These are phyloP conservation scores for Sparus aurata DNA, from an alignment of 2,797 vertebrate genomes.

Conservation along the genomic window DNA sequence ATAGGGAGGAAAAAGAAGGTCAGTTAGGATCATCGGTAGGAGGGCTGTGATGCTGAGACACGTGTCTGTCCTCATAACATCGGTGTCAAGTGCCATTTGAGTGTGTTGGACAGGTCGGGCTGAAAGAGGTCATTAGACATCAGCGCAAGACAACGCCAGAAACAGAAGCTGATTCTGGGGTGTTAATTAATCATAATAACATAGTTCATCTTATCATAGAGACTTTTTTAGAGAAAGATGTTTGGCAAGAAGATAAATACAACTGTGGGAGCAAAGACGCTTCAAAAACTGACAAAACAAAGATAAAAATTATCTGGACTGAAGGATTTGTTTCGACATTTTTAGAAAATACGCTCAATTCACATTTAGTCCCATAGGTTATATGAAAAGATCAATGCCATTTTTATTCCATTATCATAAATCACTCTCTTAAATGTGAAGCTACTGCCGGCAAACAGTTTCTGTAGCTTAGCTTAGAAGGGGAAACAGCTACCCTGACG, in stretches of 20 bases:
- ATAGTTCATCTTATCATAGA: not conserved
- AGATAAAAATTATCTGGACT: not conserved
- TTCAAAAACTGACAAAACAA: not conserved
- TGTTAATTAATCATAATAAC: not conserved
- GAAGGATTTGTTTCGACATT: not conserved
- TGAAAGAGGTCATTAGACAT: slow-evolving; percentile 3
- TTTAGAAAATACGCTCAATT: not conserved
- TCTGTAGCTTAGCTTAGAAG: not conserved
- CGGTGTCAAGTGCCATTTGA: slow-evolving; percentile 25
- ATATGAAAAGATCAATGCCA: too few species aligned
- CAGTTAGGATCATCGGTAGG: slow-evolving; percentile 48
- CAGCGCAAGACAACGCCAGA: not conserved
- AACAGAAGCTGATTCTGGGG: not conserved
- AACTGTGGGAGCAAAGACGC: not conserved
- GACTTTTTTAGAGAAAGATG: not conserved
- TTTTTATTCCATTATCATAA: too few species aligned
- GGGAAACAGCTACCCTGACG: not conserved
- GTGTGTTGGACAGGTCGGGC: slow-evolving; percentile 10
- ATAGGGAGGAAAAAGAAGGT: slow-evolving; percentile 50
- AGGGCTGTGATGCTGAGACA: slow-evolving; percentile 39
- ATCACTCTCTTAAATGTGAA: too few species aligned
- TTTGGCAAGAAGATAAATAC: not conserved
- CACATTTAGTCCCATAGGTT: not conserved
- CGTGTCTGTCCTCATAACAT: slow-evolving; percentile 31
- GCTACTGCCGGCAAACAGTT: too few species aligned